Conservation (phyloP, 2,797 vertebrate genomes). For the Tarsius wallacei region DNA sequence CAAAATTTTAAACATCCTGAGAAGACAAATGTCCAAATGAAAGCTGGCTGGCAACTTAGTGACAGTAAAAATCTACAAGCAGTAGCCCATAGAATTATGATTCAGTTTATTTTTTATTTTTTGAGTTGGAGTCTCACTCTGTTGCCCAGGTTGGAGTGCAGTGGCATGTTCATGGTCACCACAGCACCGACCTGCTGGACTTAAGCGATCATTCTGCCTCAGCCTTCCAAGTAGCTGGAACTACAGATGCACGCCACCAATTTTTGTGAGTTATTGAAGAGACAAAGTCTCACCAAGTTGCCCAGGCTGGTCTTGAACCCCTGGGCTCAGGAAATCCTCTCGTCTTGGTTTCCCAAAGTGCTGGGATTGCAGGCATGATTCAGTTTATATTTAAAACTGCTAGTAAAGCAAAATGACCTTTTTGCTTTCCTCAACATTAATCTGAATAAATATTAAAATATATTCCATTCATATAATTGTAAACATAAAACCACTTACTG, state of each 20-base stretch:
- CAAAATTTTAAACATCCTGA: background rate
- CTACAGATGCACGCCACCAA: too few species aligned
- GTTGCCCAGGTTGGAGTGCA: too few species aligned
- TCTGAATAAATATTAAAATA: background rate
- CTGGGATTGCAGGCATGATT: background rate
- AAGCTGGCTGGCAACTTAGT: background rate
- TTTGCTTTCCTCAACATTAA: background rate
- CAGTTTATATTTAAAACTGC: slow-evolving; percentile 15
- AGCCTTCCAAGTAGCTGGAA: too few species aligned
- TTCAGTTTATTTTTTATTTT: background rate
- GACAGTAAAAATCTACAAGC: background rate
- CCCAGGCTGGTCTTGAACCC: too few species aligned
- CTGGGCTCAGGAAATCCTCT: too few species aligned
- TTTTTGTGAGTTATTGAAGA: too few species aligned
- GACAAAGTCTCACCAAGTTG: too few species aligned
- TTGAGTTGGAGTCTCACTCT: too few species aligned
- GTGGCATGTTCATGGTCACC: too few species aligned
- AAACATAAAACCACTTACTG: background rate
- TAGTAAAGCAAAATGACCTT: background rate
- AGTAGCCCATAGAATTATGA: background rate
- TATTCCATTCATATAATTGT: background rate
- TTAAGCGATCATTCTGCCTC: too few species aligned
- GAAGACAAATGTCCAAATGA: slow-evolving; percentile 6
- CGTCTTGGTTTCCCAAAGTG: too few species aligned
- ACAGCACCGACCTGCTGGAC: too few species aligned